These are phyloP conservation scores for Pyxicephalus adspersus DNA, from an alignment of 2,113 vertebrate genomes.

Conservation along the genomic window DNA sequence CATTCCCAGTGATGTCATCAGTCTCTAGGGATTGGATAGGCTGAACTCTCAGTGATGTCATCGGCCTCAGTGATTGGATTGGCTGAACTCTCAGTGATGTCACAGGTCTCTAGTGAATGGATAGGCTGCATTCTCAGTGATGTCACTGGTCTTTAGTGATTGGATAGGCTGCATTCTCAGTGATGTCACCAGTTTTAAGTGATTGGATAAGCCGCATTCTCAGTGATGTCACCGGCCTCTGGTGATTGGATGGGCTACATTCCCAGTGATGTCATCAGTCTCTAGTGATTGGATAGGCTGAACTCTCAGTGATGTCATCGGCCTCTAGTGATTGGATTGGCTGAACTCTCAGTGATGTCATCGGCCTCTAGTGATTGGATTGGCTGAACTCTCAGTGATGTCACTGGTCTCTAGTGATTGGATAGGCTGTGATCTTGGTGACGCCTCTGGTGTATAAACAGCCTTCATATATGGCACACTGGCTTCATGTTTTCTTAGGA, in stretches of 20 bases:
- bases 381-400: too few relatives aligned
- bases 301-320: background rate
- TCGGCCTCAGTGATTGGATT: too few relatives aligned
- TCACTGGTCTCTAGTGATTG: too few relatives aligned
- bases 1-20: background rate
- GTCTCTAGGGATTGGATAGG: too few relatives aligned
- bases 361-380: too few relatives aligned
- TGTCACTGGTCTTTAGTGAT: background rate
- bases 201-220: background rate
- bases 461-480: background rate
- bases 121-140: constrained; percentile 7
- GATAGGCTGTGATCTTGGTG: too few relatives aligned
- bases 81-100: background rate
- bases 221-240: background rate
- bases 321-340: background rate
- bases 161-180: background rate
- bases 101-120: background rate
- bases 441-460: too few relatives aligned
- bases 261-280: background rate
- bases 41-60: too few relatives aligned
- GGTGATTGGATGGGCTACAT: too few relatives aligned
- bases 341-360: background rate
- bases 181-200: constrained; percentile 15
- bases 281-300: background rate
- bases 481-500: background rate